Base-by-base conservation (phyloP, 2,113 vertebrate species). In the Phalacrocorax aristotelis region DNA sequence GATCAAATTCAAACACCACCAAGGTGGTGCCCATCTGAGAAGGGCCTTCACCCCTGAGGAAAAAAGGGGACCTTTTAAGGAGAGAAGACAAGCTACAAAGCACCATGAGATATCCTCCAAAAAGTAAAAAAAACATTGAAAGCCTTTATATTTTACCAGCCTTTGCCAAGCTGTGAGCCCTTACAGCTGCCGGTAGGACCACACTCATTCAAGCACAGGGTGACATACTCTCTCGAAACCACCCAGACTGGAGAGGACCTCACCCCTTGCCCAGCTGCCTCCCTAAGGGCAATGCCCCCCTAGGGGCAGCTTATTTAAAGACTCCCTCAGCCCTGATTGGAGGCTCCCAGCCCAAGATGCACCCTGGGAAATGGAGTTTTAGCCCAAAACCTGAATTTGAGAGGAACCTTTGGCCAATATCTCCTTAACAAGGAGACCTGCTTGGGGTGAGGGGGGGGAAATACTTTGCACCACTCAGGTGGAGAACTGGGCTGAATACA, bases 381-480 rank as follows among this genome's bases (percentile, higher is more conserved):
- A 72, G 4, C n/a, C 57, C 20, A 27, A 70, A 84, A 58, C 3
- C 2, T 30, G 38, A 29, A 40, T 32, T 76, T 69, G 7, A 74
- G 55, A 15, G 32, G 4, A 27, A 5, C 0, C 4, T 3, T 5
- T 5, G 11, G 7, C 2, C 9, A 40, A 11, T 3, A 44, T 0
- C 18, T 34, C 22, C 42, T 36, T 23, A 2, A 13, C 8, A 32
- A 38, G 40, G 17, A 34, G 22, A 42, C 0, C 13, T 61, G 4
- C 11, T 46, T 7, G 44, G 44, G 8, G 18, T 4, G 11, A 5
- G 8, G 44, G 44, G 7, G 18, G 6, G 11, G 6, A 42, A 52
- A 22, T 0, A 0, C 1, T 48, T 87, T 29, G 6, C 6, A 3
- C 3, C 0, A 0, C 17, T 9, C 57, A 51, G 17, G 44, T 23